phyloP scores from a whole-genome alignment of 2,113 vertebrate species.

The Phaethon lepturus region DNA sequence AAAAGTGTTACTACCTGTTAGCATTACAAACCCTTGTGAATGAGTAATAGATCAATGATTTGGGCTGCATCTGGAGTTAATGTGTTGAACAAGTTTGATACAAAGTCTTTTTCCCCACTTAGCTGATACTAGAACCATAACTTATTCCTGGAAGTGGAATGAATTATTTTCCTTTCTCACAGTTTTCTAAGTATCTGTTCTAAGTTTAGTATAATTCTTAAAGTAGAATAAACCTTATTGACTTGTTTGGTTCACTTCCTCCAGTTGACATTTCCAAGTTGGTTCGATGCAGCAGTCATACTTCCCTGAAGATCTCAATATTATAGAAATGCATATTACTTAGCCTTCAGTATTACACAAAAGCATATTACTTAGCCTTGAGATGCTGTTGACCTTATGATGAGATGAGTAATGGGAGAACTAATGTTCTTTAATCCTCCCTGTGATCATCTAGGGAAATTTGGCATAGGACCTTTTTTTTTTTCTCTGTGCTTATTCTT shows the following conservation, averaged over 20 bases:
- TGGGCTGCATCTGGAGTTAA: not conserved
- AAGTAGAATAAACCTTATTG: not conserved
- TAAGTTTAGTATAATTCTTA: not conserved
- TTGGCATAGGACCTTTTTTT: not conserved
- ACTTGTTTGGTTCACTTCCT: not conserved
- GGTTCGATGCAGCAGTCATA: not conserved
- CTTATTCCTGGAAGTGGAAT: not conserved
- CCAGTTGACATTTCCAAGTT: not conserved
- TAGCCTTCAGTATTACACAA: not conserved
- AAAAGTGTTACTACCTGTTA: not conserved
- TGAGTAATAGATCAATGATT: not conserved
- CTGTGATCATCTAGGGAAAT: not conserved
- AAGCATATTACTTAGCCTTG: not conserved
- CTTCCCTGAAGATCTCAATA: not conserved
- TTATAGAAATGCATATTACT: not conserved
- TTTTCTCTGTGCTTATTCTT: not conserved
- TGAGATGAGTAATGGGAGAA: not conserved
- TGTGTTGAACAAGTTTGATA: not conserved
- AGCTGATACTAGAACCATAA: not conserved
- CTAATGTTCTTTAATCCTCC: constrained; percentile 8
- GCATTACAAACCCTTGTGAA: not conserved
- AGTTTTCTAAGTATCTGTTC: not conserved
- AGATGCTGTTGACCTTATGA: not conserved
- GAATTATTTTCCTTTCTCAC: not conserved
- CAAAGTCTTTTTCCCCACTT: not conserved